phyloP scores from a whole-genome alignment of 2,113 vertebrate species.

The Eonycteris spelaea region DNA sequence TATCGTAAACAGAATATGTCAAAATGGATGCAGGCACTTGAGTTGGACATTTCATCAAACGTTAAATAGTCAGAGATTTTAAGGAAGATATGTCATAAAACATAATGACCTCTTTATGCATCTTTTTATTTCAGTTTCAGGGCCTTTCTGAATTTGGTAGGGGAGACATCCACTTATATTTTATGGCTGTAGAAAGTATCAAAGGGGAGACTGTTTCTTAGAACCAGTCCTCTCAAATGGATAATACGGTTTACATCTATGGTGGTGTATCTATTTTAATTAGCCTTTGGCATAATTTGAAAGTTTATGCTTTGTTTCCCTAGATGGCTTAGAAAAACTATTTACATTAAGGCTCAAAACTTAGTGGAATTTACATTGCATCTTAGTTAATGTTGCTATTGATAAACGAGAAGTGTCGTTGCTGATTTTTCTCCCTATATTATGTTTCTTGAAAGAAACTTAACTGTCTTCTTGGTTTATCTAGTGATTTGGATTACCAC shows the following conservation, averaged over 20 bases:
- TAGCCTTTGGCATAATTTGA: slow-evolving; percentile 55
- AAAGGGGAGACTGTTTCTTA: slow-evolving; percentile 8
- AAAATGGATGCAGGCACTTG: neutral
- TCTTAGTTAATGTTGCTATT: slow-evolving; percentile 53
- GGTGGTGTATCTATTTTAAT: neutral
- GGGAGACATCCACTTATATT: slow-evolving; percentile 9
- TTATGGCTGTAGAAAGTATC: neutral
- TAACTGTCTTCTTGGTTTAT: neutral
- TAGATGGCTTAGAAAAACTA: slow-evolving; percentile 22
- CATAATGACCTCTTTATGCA: neutral
- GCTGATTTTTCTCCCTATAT: neutral
- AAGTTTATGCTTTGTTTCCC: neutral
- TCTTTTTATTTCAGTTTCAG: neutral
- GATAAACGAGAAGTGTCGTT: neutral
- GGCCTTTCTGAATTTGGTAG: neutral
- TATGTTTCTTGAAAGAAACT: slow-evolving; percentile 29
- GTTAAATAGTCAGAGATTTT: slow-evolving; percentile 33
- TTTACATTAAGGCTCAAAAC: neutral
- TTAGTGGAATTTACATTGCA: neutral
- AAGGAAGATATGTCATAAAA: neutral
- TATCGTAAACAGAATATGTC: slow-evolving; percentile 20
- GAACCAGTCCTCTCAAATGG: slow-evolving; percentile 20
- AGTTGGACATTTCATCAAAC: slow-evolving; percentile 45
- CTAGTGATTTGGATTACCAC: neutral
- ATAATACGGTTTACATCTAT: neutral